Evolutionary conservation across 2,797 vertebrate species (phyloP).

Genomic region (Takifugu rubripes): DNA sequence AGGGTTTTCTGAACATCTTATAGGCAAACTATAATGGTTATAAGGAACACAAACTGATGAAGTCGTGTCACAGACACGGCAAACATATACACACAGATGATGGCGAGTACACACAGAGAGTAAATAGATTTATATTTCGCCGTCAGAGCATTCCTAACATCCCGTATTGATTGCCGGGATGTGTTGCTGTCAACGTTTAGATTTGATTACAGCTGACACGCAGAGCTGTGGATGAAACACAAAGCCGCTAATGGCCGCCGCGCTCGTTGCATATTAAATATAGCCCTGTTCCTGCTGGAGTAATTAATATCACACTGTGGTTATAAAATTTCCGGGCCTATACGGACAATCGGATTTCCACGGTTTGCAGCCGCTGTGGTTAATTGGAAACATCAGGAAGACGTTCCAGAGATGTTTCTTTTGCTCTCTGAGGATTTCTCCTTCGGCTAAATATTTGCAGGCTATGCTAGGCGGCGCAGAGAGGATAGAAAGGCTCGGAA

Average conservation of each 20-base stretch:
- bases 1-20: background rate
- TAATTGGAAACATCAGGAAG: slow-evolving; percentile 62
- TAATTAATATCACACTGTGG: slow-evolving; percentile 76
- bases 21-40: too few species aligned
- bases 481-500: slow-evolving; percentile 3
- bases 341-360: slow-evolving; percentile 72
- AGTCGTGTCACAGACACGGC: background rate
- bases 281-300: slow-evolving; percentile 65
- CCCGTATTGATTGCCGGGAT: slow-evolving; percentile 71
- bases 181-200: slow-evolving; percentile 80
- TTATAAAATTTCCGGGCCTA: slow-evolving; percentile 78
- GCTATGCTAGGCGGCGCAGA: slow-evolving; percentile 11
- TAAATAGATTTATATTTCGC: slow-evolving; percentile 67
- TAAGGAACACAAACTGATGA: too few species aligned
- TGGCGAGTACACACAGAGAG: slow-evolving; percentile 37
- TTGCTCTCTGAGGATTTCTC: slow-evolving; percentile 28
- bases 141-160: slow-evolving; percentile 64
- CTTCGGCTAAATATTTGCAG: slow-evolving; percentile 40
- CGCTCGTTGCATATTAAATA: slow-evolving; percentile 75
- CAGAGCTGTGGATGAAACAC: slow-evolving; percentile 71
- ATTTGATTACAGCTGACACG: slow-evolving; percentile 81
- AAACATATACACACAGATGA: slow-evolving; percentile 51
- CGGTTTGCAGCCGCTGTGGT: slow-evolving; percentile 62
- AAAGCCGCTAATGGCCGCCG: slow-evolving; percentile 65
- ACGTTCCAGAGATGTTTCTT: slow-evolving; percentile 33